Evolutionary conservation across 2,797 vertebrate species (phyloP), one percentile per base, ranked within the genome.

Genomic region (Sebastes iracundus): DNA sequence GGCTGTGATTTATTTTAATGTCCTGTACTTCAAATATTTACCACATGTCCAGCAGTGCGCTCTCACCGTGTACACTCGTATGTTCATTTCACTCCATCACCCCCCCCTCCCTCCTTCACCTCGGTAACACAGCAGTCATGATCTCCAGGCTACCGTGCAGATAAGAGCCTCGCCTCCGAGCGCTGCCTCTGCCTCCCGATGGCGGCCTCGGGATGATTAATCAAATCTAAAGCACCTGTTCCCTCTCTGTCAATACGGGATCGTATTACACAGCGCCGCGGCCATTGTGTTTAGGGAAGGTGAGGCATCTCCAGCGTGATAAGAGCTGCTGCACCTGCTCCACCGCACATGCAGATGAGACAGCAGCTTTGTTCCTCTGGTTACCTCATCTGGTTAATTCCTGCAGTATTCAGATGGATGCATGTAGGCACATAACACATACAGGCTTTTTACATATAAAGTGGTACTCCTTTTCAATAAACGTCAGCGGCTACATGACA

Each of bases 221-320:
- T 95, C 92, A 89, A 71, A 91, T 92, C 87, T 90, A 85, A 89
- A 92, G 90, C 94, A 94, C 92, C 93, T 93, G 93, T 94, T 92
- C 91, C 82, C 86, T 87, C 88, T 90, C 88, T 83, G 91, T 93
- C 92, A 92, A 82, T 75, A 87, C 66, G 18, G 86, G 87, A 88
- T 94, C 89, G 10, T 77, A 74, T 94, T 95, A 92, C 92, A 63
- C 71, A 30, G 77, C 38, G 25, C 74, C 2, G 27, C 14, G 42
- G 77, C n/a, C 82, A 70, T 89, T 88, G 89, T 86, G 88, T 70
- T 72, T 7, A 13, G 75, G 27, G 72, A 83, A 88, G 88, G 88
- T 93, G 71, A 87, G 66, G 83, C 79, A 67, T 81, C 85, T 82
- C 80, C 69, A 27, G 58, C 0, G 7, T 12, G 85, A 88, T 84